Evolutionary conservation across 1,140 invertebrate species (phyloP), one percentile per base, ranked within the genome.

Genomic region (Cydia pomonella): DNA sequence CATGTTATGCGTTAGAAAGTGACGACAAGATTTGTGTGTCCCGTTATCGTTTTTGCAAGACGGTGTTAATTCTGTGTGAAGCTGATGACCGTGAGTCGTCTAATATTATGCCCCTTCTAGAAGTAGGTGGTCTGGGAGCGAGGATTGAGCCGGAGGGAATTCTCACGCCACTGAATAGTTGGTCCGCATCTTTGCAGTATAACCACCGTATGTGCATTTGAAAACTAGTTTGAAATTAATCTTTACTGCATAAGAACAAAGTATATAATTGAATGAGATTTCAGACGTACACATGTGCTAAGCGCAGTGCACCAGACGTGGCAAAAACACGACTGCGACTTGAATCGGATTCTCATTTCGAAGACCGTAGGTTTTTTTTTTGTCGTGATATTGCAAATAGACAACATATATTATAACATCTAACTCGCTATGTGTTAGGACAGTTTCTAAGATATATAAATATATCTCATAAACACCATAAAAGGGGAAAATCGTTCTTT

Each of bases 131-230:
- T 44, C 41, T 16, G 41, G 12, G 47, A 10, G 16, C n/a, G n/a
- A 44, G 47, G 16, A 50, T 50, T 50, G 47, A 50, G 47, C 47
- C 47, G n/a, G 10, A 50, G 47, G 47, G 47, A 50, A 50, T 50
- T 50, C 47, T 50, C 16, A 50, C 47, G n/a, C 47, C 47, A 50
- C n/a, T 50, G 47, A 50, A 38, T 38, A 38, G 47, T 50, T 18
- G 47, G 47, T 50, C 5, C 6, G 47, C 44, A 47, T 1, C 47
- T 50, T 4, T 18, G 47, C 47, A 50, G n/a, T 50, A 50, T 50
- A 50, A 50, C 12, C n/a, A 50, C 47, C 47, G 5, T n/a, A n/a
- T 5, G 13, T 47, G 3, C 44, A 16, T 47, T 50, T 50, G 47
- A 18, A 50, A 18, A n/a, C 47, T 50, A 50, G 4, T 50, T 1